A percentile compares a stretch with the other conserved stretches of the same genome.
phyloP scores from a whole-genome alignment of 64 coral and sea anemone species.

The Montipora foliosa region DNA sequence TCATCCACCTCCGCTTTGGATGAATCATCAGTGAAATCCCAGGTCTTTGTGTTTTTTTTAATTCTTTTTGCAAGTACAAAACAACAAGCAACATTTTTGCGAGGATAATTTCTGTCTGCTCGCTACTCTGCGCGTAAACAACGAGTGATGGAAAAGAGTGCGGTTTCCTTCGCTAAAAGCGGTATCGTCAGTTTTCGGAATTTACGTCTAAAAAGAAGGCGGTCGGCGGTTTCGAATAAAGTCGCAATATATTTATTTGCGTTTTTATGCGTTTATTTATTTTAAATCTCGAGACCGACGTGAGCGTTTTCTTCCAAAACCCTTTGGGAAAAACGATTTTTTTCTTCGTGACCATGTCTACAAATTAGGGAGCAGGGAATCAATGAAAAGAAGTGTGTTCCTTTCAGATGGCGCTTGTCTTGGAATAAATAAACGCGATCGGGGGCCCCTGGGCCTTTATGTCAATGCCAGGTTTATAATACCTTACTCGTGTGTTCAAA shows the following conservation, averaged over 20 bases:
- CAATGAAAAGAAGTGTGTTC: conserved; percentile 26
- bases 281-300: no score
- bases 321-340: neutral
- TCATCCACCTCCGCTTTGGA: conserved; percentile 45
- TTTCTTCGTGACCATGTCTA: neutral
- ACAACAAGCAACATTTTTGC: neutral
- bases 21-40: conserved; percentile 26
- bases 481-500: conserved; percentile 16
- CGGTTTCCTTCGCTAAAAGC: neutral
- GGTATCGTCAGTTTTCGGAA: neutral
- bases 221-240: neutral
- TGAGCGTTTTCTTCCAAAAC: neutral
- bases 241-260: neutral
- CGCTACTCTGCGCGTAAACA: neutral
- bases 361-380: neutral
- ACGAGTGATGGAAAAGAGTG: neutral
- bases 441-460: neutral
- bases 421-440: conserved; percentile 13
- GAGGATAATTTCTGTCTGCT: neutral
- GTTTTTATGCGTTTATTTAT: neutral
- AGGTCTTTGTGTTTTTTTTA: neutral
- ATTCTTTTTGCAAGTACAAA: neutral
- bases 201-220: neutral
- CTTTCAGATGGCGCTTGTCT: conserved; percentile 25
- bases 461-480: conserved; percentile 33